phyloP scores from a whole-genome alignment of 2,113 vertebrate genomes.

The Micromys minutus region DNA sequence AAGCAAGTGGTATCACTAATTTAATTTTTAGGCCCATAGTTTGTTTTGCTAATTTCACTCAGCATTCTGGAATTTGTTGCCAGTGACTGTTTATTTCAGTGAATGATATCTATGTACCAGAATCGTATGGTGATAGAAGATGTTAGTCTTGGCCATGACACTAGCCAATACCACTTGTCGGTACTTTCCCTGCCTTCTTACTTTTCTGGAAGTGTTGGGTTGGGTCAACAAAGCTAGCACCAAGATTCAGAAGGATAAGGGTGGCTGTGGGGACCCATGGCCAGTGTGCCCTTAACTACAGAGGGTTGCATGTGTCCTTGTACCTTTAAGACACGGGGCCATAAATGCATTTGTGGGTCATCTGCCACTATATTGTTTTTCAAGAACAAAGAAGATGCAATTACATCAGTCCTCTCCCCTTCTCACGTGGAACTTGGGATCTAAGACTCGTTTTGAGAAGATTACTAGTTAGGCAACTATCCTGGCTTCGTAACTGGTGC shows the following conservation, averaged over 20 bases:
- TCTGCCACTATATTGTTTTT: neutral
- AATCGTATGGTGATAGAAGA: slow-evolving; percentile 65
- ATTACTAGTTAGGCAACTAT: neutral
- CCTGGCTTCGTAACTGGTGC: neutral
- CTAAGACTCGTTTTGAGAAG: neutral
- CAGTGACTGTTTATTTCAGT: slow-evolving; percentile 83
- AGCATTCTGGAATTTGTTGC: slow-evolving; percentile 82
- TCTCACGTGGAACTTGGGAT: neutral
- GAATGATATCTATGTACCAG: slow-evolving; percentile 79
- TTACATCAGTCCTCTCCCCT: neutral
- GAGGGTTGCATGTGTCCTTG: neutral
- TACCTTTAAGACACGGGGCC: neutral
- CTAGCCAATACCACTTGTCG: slow-evolving; percentile 58
- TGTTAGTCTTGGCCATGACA: slow-evolving; percentile 36
- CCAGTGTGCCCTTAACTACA: neutral
- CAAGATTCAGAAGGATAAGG: neutral
- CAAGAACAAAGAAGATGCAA: slow-evolving; percentile 13
- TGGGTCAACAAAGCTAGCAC: neutral
- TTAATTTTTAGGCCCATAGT: slow-evolving; percentile 81
- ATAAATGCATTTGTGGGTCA: neutral
- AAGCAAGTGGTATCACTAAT: slow-evolving; percentile 79
- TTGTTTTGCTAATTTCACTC: slow-evolving; percentile 82
- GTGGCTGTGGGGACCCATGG: neutral
- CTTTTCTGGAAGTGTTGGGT: neutral
- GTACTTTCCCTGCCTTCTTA: neutral